Evolutionary conservation across 2,797 vertebrate genomes (phyloP).

Genomic region (Poecilia velifera): DNA sequence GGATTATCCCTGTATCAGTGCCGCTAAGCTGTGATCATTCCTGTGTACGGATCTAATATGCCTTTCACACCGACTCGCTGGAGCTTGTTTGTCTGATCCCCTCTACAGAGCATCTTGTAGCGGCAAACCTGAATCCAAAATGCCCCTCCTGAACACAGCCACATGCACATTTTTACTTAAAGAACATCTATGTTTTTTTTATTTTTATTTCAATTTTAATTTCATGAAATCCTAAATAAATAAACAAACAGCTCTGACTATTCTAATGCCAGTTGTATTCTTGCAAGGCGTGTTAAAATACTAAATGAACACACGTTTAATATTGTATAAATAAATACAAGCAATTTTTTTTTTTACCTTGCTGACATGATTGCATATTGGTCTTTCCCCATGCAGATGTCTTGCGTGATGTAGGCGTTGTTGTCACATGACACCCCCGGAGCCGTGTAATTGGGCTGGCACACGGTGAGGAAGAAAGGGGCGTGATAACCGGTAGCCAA

Average conservation of each 20-base stretch:
- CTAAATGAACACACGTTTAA: neutral
- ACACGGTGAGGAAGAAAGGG: constrained; percentile 96
- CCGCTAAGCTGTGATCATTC: constrained; percentile 40
- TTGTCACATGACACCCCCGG: constrained; percentile 91
- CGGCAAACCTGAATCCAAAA: constrained; percentile 11
- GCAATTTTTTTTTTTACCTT: constrained; percentile 74
- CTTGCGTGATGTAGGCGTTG: constrained; percentile 93
- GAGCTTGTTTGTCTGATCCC: constrained; percentile 29
- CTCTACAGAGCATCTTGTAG: constrained; percentile 24
- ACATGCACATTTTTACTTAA: neutral
- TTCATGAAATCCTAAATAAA: neutral
- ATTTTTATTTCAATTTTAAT: neutral
- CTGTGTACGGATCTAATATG: constrained; percentile 12
- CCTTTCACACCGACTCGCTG: constrained; percentile 15
- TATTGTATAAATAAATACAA: neutral
- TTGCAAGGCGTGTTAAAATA: neutral
- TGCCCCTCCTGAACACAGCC: neutral
- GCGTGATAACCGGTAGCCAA: constrained; percentile 94
- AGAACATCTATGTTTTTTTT: neutral
- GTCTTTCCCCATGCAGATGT: constrained; percentile 92
- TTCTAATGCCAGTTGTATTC: neutral
- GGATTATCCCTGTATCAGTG: constrained; percentile 43
- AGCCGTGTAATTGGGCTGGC: constrained; percentile 95
- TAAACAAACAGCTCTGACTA: constrained; percentile 26
- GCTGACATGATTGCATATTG: constrained; percentile 93